Conservation (phyloP, 1,140 invertebrate species). For the Metopolophium dirhodum region DNA sequence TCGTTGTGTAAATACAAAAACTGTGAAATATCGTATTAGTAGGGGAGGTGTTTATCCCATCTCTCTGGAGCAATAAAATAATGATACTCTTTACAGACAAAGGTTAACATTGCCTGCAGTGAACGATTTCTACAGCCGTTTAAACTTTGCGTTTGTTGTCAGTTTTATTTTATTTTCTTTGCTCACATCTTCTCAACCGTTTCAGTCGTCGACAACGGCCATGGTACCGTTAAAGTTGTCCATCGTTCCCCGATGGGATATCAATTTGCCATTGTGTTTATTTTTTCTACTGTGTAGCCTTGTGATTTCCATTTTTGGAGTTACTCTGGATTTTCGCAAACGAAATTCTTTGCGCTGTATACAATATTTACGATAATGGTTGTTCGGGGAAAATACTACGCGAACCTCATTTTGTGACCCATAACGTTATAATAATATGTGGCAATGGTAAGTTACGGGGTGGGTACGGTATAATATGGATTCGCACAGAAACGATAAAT, state of each 20-base stretch:
- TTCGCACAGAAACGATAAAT: slow-evolving; percentile 26
- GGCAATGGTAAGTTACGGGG: neutral
- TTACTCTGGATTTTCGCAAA: neutral
- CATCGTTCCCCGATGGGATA: slow-evolving; percentile 2
- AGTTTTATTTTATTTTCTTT: slow-evolving; percentile 11
- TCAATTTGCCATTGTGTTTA: neutral
- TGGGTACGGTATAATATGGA: neutral
- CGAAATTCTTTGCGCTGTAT: neutral
- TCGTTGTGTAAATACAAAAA: neutral
- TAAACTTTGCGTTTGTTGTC: slow-evolving; percentile 30
- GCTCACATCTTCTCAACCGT: neutral
- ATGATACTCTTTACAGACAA: slow-evolving; percentile 4
- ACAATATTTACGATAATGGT: slow-evolving; percentile 28
- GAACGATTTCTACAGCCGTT: neutral
- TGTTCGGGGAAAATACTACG: neutral
- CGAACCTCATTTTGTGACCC: neutral
- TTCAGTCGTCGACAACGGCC: neutral
- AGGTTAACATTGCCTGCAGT: neutral
- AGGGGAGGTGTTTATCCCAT: neutral
- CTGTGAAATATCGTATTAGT: neutral
- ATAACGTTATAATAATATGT: neutral
- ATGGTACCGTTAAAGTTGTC: neutral
- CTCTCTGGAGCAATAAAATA: slow-evolving; percentile 35
- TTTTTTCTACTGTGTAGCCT: neutral
- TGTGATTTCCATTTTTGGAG: slow-evolving; percentile 6